Conservation (phyloP, 2,888 invertebrate species). For the Scaeva pyrastri region DNA sequence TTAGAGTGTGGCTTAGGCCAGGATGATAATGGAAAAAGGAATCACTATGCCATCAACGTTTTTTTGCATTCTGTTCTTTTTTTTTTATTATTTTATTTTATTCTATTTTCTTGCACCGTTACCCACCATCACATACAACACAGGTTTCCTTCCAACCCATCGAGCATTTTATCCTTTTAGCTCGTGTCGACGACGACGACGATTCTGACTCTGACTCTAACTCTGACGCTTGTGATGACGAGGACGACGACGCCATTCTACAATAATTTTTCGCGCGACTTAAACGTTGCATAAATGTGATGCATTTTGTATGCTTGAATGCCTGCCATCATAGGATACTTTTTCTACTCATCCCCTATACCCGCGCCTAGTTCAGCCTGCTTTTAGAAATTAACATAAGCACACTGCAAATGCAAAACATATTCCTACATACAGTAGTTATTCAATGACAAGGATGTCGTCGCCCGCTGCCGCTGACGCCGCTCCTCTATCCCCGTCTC, state of each 20-base stretch:
- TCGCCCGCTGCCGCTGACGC: no score
- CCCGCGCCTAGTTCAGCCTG: constrained; percentile 3
- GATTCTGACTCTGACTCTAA: no score
- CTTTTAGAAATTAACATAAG: constrained; percentile 70
- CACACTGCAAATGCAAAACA: constrained; percentile 40
- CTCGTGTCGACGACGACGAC: constrained; percentile 7
- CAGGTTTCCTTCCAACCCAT: constrained; percentile 60
- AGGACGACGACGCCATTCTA: constrained; percentile 1
- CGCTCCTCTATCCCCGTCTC: no score
- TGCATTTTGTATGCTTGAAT: constrained; percentile 72
- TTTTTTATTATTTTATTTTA: not conserved
- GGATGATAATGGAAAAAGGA: constrained; percentile 21
- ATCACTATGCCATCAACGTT: constrained; percentile 11
- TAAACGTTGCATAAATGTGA: constrained; percentile 72
- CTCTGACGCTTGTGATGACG: no score
- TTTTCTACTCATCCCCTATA: not conserved
- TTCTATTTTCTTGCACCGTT: not conserved
- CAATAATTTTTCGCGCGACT: constrained; percentile 58
- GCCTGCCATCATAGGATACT: constrained; percentile 6
- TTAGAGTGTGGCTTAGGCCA: not conserved
- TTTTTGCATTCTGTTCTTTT: not conserved
- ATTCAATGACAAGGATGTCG: constrained; percentile 46
- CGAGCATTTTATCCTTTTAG: constrained; percentile 68
- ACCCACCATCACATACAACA: constrained; percentile 2
- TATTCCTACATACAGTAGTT: constrained; percentile 23